Evolutionary conservation across 2,113 vertebrate species (phyloP), one percentile per base, ranked within the genome.

Genomic region (Calidris pugnax): DNA sequence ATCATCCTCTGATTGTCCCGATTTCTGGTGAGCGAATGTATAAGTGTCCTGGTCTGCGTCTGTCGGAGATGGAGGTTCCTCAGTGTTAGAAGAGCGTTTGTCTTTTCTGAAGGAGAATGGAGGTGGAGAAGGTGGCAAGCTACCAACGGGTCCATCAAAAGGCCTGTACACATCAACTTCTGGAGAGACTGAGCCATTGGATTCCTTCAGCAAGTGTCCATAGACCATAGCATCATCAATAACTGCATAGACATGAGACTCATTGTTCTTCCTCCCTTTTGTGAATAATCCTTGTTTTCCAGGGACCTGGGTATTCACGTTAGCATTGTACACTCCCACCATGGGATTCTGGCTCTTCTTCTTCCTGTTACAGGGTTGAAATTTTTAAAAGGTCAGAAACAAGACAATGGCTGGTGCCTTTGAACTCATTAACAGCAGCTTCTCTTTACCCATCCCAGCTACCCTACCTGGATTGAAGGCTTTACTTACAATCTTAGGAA

Each of bases 221-320:
- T 99, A 99, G 20, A 98, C 97, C 98, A 98, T 97, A 20, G 96
- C 96, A 19, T 99, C 99, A 1, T 99, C 99, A 27, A 99, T 99
- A 85, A 98, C 98, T 5, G 98, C 98, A 23, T 99, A 99, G 69
- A 99, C 97, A 11, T 99, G 99, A 17, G 99, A 99, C 2, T 99
- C 99, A 1, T 98, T 99, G 39, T 98, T 98, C 7, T 98, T 98
- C 14, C 98, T 98, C 6, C 43, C 77, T 90, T 99, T 99, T 39
- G 88, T 64, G 51, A 99, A 99, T 41, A 97, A 91, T 3, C 56
- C 66, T 15, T 81, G 78, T 55, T 98, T 98, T 6, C 94, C 95
- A 0, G 98, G 98, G 32, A 98, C 77, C 90, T 98, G 98, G 45
- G 98, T 98, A 14, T 98, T 98, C 85, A 98, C 95, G 2, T 98